phyloP scores from a whole-genome alignment of 2,797 vertebrate species.

The Lagocephalus sceleratus region DNA sequence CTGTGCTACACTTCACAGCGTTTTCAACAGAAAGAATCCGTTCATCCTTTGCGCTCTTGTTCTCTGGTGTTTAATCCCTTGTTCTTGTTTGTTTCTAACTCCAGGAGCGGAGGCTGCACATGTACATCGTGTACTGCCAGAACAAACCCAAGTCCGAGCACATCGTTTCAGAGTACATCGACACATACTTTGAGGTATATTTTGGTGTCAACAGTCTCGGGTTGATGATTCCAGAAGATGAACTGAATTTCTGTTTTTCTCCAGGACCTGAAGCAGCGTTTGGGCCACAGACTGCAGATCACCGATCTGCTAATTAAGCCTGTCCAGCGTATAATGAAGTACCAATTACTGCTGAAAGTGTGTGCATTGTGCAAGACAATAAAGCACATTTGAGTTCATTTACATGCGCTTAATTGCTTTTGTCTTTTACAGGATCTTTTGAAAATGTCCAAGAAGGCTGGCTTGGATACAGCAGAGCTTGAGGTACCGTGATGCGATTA shows the following conservation, averaged over 20 bases:
- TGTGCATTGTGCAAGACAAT: slow-evolving; percentile 1
- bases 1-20: neutral
- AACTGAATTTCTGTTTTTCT: slow-evolving; percentile 18
- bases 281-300: slow-evolving; percentile 93
- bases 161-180: slow-evolving; percentile 98
- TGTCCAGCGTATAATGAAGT: slow-evolving; percentile 98
- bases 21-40: neutral
- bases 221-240: neutral
- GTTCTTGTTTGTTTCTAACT: slow-evolving; percentile 4
- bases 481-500: slow-evolving; percentile 77
- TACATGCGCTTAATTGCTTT: neutral
- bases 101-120: slow-evolving; percentile 95
- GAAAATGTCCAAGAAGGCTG: slow-evolving; percentile 94
- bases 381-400: neutral
- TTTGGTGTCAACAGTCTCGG: neutral
- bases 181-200: slow-evolving; percentile 98
- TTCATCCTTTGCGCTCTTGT: neutral
- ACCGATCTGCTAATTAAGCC: slow-evolving; percentile 97
- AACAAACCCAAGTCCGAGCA: slow-evolving; percentile 99
- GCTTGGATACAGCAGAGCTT: slow-evolving; percentile 85
- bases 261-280: slow-evolving; percentile 92
- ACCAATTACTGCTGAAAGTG: slow-evolving; percentile 96
- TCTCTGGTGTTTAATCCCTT: slow-evolving; percentile 1
- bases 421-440: slow-evolving; percentile 85
- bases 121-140: slow-evolving; percentile 99